phyloP scores from a whole-genome alignment of 1,140 invertebrate species.

The Holotrichia oblita region DNA sequence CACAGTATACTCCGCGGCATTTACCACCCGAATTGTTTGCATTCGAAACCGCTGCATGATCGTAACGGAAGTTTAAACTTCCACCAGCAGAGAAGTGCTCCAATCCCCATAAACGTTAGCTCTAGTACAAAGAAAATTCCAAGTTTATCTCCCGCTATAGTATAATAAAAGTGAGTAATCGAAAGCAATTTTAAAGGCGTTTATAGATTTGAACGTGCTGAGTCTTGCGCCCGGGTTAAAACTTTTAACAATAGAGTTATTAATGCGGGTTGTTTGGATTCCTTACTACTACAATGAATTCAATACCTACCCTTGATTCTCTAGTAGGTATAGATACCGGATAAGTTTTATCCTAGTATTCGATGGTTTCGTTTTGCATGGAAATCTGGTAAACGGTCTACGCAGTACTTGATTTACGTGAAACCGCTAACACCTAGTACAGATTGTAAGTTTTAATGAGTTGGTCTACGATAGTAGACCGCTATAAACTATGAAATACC shows the following conservation, averaged over 20 bases:
- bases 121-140: neutral
- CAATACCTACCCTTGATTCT: neutral
- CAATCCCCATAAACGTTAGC: neutral
- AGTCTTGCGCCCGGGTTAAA: too few relatives aligned
- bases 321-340: neutral
- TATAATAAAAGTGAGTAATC: slow-evolving; percentile 26
- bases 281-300: neutral
- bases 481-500: too few relatives aligned
- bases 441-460: too few relatives aligned
- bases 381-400: too few relatives aligned
- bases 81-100: neutral
- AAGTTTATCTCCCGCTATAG: neutral
- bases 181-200: slow-evolving; percentile 21
- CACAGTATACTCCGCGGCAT: neutral
- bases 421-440: too few relatives aligned
- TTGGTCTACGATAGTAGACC: too few relatives aligned
- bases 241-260: slow-evolving; percentile 30
- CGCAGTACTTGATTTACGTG: too few relatives aligned
- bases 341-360: neutral
- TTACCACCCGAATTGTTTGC: neutral
- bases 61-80: slow-evolving; percentile 24
- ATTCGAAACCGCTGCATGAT: slow-evolving; percentile 4
- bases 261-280: neutral
- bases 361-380: neutral
- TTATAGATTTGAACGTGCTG: neutral